Evolutionary conservation across 2,797 vertebrate species (phyloP).

Genomic region (Sebastes kiyomatsui): DNA sequence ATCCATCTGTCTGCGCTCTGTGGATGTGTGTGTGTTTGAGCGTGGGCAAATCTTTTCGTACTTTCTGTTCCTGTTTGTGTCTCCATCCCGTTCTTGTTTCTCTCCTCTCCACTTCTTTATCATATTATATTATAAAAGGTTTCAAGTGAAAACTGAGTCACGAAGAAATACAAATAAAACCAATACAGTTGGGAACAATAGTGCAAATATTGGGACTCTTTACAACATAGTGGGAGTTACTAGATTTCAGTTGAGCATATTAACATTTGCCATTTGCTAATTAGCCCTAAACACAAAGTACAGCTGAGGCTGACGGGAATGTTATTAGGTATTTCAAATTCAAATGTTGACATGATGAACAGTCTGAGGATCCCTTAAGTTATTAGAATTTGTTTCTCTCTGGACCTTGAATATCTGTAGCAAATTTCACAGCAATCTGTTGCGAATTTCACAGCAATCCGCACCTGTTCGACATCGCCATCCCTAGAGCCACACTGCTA

Average conservation of each 20-base stretch:
- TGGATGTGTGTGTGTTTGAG: slow-evolving; percentile 36
- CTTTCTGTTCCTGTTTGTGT: slow-evolving; percentile 25
- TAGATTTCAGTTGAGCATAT: neutral
- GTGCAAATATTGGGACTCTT: neutral
- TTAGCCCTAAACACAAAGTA: neutral
- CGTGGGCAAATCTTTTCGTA: slow-evolving; percentile 15
- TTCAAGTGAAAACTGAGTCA: neutral
- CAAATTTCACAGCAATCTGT: neutral
- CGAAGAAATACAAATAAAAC: neutral
- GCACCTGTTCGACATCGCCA: neutral
- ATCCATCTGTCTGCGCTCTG: slow-evolving; percentile 39
- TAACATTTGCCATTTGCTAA: neutral
- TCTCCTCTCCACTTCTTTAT: neutral
- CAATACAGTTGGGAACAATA: neutral
- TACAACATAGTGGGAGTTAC: neutral
- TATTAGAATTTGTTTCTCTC: neutral
- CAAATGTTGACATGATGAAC: neutral
- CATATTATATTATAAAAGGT: neutral
- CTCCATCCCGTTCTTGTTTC: neutral
- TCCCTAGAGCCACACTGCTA: neutral
- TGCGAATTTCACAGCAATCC: neutral
- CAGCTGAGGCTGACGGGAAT: neutral
- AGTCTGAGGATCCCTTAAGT: neutral
- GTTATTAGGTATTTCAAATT: neutral
- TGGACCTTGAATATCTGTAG: neutral